phyloP scores from a whole-genome alignment of 2,888 invertebrate genomes.

The Pandemis cinnamomeana region DNA sequence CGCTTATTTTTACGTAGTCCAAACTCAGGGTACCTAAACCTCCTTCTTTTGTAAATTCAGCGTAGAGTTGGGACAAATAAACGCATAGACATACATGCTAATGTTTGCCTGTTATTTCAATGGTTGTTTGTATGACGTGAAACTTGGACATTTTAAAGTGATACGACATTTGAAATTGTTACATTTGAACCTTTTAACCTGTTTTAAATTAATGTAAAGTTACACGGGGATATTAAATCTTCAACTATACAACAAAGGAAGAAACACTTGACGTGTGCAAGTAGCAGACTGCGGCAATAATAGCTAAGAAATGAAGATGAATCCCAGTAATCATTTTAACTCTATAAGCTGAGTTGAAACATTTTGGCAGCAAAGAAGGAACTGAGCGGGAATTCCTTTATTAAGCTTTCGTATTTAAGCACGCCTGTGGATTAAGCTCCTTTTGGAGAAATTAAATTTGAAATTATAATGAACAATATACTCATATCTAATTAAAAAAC shows the following conservation, averaged over 20 bases:
- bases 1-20: neutral
- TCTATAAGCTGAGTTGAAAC: constrained; percentile 48
- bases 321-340: constrained; percentile 58
- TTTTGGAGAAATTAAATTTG: constrained; percentile 1
- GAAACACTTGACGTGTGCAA: constrained; percentile 56
- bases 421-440: constrained; percentile 16
- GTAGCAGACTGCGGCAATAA: constrained; percentile 48
- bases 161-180: too few relatives aligned
- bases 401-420: constrained; percentile 10
- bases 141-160: too few relatives aligned
- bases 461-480: neutral
- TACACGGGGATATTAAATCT: neutral
- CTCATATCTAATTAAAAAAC: neutral
- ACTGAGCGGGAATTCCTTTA: constrained; percentile 15
- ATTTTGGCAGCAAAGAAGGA: constrained; percentile 22
- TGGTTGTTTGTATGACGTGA: too few relatives aligned
- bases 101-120: too few relatives aligned
- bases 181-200: too few relatives aligned
- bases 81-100: too few relatives aligned
- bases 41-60: neutral
- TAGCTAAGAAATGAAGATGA: constrained; percentile 65
- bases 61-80: too few relatives aligned
- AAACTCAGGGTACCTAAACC: neutral
- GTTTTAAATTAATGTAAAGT: neutral
- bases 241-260: constrained; percentile 2